A percentile compares a stretch with the other conserved stretches of the same genome.
Evolutionary conservation across 1,140 invertebrate species (phyloP).

Genomic region (Batillaria attramentaria): DNA sequence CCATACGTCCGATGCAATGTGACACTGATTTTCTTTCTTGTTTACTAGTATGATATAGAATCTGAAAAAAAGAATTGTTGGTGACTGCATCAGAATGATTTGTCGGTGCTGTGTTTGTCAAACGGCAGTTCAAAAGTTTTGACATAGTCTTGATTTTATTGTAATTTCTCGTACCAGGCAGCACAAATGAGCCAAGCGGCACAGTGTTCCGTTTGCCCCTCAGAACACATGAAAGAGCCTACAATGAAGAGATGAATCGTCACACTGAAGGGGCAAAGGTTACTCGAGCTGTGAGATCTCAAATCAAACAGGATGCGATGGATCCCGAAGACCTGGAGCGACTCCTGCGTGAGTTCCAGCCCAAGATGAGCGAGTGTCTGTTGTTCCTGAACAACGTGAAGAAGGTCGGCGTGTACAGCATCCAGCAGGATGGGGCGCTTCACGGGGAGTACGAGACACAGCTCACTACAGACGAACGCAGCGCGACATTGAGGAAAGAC

Average conservation of each 20-base stretch:
- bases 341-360: not conserved
- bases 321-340: not conserved
- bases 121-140: no score
- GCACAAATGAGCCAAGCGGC: not conserved
- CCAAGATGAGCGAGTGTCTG: not conserved
- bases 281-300: not conserved
- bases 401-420: slow-evolving; percentile 15
- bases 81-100: no score
- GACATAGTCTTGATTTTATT: not conserved
- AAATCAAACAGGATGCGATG: slow-evolving; percentile 13
- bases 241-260: no score
- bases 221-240: slow-evolving; percentile 5
- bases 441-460: slow-evolving; percentile 1
- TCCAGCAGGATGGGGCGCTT: not conserved
- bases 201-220: slow-evolving; percentile 6
- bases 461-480: not conserved
- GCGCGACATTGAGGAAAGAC: not conserved
- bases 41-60: no score
- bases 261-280: not conserved
- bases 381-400: slow-evolving; percentile 18
- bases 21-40: no score
- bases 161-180: no score
- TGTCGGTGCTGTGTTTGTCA: no score
- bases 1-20: no score
- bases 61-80: no score